Conservation (phyloP, 2,888 invertebrate genomes). For the Drosophila meridionalis region DNA sequence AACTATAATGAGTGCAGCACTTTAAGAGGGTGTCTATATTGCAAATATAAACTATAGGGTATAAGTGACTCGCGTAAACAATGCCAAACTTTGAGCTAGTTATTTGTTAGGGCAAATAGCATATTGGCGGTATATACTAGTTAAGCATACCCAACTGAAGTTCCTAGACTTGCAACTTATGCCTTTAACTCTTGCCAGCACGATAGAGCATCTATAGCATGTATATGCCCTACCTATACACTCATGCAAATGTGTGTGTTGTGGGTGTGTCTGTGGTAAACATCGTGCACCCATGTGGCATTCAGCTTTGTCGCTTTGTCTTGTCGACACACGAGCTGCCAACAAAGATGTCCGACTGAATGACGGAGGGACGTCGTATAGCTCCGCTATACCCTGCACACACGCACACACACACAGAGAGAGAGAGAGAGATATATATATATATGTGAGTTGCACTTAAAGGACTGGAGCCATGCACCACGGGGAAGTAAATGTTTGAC, state of each 20-base stretch:
- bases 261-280: constrained; percentile 1
- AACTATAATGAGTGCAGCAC: too few species aligned
- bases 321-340: constrained; percentile 55
- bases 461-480: constrained; percentile 36
- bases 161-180: background rate
- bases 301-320: constrained; percentile 41
- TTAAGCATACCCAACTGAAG: background rate
- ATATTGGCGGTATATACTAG: background rate
- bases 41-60: too few species aligned
- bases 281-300: constrained; percentile 14
- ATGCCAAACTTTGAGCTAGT: too few species aligned
- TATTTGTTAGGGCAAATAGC: too few species aligned
- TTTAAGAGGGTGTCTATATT: too few species aligned
- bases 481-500: constrained; percentile 65
- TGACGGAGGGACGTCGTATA: background rate
- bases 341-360: constrained; percentile 42
- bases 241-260: too few species aligned
- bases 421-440: too few species aligned
- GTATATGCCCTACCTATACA: too few species aligned
- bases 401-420: background rate
- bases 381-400: constrained; percentile 3
- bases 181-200: background rate
- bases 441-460: constrained; percentile 42
- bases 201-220: constrained; percentile 4
- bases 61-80: too few species aligned